Conservation (phyloP, 2,113 vertebrate genomes). For the Erythrocebus patas region DNA sequence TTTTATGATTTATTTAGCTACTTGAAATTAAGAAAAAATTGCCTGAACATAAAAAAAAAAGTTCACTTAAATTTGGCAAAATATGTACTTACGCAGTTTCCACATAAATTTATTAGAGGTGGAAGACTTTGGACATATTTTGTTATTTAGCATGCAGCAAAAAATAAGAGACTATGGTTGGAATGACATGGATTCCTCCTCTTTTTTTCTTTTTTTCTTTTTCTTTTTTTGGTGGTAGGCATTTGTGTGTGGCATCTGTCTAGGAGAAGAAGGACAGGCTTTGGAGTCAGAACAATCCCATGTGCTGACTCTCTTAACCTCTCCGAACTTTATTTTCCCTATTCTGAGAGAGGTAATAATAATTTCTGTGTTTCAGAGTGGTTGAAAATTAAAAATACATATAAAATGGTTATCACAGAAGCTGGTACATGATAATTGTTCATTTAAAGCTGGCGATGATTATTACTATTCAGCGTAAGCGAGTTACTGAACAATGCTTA, state of each 20-base stretch:
- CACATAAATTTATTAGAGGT: background rate
- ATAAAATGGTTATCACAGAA: conserved; percentile 46
- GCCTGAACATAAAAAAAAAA: background rate
- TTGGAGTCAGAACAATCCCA: background rate
- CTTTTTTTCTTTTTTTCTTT: too few species aligned
- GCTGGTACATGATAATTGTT: conserved; percentile 60
- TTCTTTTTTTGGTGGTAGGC: background rate
- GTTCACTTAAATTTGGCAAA: background rate
- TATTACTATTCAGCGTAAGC: conserved; percentile 39
- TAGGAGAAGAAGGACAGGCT: background rate
- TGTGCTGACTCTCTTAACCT: conserved; percentile 45
- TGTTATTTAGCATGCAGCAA: background rate
- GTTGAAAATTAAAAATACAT: conserved; percentile 60
- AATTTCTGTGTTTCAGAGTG: conserved; percentile 20
- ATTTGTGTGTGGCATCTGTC: background rate
- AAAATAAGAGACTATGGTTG: background rate
- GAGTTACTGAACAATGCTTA: conserved; percentile 51
- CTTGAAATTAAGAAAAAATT: background rate
- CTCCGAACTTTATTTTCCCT: conserved; percentile 30
- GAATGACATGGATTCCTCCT: background rate
- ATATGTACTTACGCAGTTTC: background rate
- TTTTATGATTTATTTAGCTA: background rate
- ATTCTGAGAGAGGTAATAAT: conserved; percentile 37
- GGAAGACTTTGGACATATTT: background rate
- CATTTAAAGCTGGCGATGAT: conserved; percentile 60